Evolutionary conservation across 1,140 invertebrate genomes (phyloP).

Genomic region (Armadillidium nasatum): DNA sequence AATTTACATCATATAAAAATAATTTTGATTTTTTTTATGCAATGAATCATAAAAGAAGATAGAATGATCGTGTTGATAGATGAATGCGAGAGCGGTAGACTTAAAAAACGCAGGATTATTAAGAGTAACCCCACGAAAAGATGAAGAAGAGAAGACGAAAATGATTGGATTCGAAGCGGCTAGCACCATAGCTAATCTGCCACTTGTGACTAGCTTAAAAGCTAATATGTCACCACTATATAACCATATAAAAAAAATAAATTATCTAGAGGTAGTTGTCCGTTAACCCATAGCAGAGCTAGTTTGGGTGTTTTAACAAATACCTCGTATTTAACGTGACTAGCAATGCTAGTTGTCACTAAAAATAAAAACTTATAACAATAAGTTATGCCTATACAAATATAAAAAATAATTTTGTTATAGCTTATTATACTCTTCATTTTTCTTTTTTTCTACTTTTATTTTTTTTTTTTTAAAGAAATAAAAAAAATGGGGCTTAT

Average conservation of each 20-base stretch:
- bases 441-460: too few species aligned
- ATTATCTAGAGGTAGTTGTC: neutral
- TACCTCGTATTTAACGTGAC: neutral
- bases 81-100: too few species aligned
- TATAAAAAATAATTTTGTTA: neutral
- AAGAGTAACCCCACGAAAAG: too few species aligned
- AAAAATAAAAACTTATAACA: neutral
- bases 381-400: neutral
- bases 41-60: too few species aligned
- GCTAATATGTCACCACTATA: neutral
- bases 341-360: constrained; percentile 6
- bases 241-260: neutral
- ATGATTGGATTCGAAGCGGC: neutral
- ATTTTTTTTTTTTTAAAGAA: neutral
- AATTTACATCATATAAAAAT: too few species aligned
- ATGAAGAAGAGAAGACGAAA: too few species aligned
- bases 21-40: too few species aligned
- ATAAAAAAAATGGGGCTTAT: neutral
- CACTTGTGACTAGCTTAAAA: neutral
- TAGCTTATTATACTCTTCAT: too few species aligned
- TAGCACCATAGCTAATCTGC: neutral
- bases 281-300: neutral
- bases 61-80: too few species aligned
- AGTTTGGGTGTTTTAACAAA: neutral
- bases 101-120: too few species aligned